A percentile compares a stretch with the other conserved stretches of the same genome.
Evolutionary conservation across 2,888 invertebrate genomes (phyloP).

Genomic region (Strigamia maritima): DNA sequence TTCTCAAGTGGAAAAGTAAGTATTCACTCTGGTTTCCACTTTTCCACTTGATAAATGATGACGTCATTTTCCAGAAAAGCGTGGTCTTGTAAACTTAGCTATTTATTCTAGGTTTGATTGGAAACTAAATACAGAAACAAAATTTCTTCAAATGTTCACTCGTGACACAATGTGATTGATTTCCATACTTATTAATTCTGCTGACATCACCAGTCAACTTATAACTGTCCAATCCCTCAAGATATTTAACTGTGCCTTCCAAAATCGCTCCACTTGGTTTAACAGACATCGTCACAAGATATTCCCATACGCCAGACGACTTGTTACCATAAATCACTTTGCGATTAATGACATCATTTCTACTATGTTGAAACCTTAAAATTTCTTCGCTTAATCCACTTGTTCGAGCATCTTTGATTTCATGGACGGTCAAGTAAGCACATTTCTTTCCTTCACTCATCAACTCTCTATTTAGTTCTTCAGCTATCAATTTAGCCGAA

Average conservation of each 20-base stretch:
- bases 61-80: too few relatives aligned
- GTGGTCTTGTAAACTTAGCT: too few relatives aligned
- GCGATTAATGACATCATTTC: neutral
- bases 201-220: constrained; percentile 59
- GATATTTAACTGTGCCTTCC: constrained; percentile 25
- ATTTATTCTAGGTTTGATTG: too few relatives aligned
- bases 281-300: constrained; percentile 8
- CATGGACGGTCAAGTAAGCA: neutral
- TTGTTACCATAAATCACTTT: constrained; percentile 9
- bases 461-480: neutral
- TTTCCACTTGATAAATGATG: too few relatives aligned
- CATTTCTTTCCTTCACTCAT: neutral
- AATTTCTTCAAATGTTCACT: constrained; percentile 49
- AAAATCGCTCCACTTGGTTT: constrained; percentile 22
- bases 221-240: neutral
- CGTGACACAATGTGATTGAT: constrained; percentile 51
- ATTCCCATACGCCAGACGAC: neutral
- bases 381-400: constrained; percentile 30
- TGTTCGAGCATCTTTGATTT: constrained; percentile 17
- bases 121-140: constrained; percentile 50
- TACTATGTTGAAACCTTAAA: neutral
- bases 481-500: constrained; percentile 52
- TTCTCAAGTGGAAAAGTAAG: too few relatives aligned
- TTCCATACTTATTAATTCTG: constrained; percentile 52
- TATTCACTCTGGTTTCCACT: too few relatives aligned